phyloP scores from a whole-genome alignment of 2,888 invertebrate species.

The Watsonalla cultraria region DNA sequence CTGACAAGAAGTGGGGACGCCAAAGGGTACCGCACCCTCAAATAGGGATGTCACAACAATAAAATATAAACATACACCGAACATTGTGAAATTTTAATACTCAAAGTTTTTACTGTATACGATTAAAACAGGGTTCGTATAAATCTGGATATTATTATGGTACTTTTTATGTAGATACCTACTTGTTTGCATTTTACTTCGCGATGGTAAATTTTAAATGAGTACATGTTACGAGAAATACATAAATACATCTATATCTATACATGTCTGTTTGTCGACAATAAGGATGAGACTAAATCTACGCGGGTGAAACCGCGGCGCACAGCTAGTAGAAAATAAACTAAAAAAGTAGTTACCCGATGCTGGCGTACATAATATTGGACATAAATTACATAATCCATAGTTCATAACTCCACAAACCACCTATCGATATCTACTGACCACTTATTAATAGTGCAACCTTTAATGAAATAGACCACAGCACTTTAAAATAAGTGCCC shows the following conservation, averaged over 20 bases:
- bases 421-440: too few relatives aligned
- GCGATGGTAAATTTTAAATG: neutral
- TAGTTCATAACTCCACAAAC: too few relatives aligned
- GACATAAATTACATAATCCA: too few relatives aligned
- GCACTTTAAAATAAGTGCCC: neutral
- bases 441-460: neutral
- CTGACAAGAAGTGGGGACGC: neutral
- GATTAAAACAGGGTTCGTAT: constrained; percentile 41
- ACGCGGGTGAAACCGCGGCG: too few relatives aligned
- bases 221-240: too few relatives aligned
- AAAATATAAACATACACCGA: neutral
- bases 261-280: too few relatives aligned
- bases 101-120: constrained; percentile 49
- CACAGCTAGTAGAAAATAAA: too few relatives aligned
- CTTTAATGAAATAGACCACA: neutral
- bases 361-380: too few relatives aligned
- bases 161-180: neutral
- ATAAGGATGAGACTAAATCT: too few relatives aligned
- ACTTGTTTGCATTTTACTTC: neutral
- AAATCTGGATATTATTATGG: constrained; percentile 9
- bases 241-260: too few relatives aligned
- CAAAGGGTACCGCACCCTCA: neutral
- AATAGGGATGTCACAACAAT: neutral
- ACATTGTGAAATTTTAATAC: neutral
- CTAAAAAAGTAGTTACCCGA: too few relatives aligned